Base-by-base conservation (phyloP, 2,888 invertebrate species). In the Acronicta aceris region DNA sequence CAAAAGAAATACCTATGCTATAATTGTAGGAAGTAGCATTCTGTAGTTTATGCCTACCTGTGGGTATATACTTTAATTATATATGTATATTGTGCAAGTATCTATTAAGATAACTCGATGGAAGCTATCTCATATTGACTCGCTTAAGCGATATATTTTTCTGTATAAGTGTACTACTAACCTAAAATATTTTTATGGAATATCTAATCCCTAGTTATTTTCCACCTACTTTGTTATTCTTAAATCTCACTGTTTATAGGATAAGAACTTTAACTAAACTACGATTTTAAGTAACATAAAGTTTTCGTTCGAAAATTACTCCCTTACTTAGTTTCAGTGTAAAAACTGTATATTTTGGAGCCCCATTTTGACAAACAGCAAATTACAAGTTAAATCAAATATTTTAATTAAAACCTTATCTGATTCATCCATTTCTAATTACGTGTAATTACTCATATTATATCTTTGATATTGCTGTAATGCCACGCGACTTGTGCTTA, bases 181-280 rank as follows among this genome's bases (percentile, higher is more conserved):
- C 40, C 8, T 60, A 75, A 81, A 78, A 82, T 80, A 82, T 82
- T 83, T 82, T 71, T 77, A 81, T 76, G 58, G 69, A 72, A 76
- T 78, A 81, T 69, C 73, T 77, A 71, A 82, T 83, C 76, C 74
- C 70, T 13, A 56, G 62, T 64, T 57, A 61, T 66, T 66, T 63
- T 56, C 49, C 21, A 47, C 36, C 38, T n/a, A 13, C 43, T 57
- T 51, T 58, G 42, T 33, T 53, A 33, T 52, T 52, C 27, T 48
- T 49, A 46, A 59, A 58, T 33, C 5, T 17, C 12, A 27, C 9
- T 51, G 8, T 42, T 50, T n/a, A 50, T 8, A 15, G 13, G 0
- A 5, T 12, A 58, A 13, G 16, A 48, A 40, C 41, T 13, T 38
- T 38, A 38, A 21, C 46, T 2, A 21, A 30, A 27, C 17, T 45